Evolutionary conservation across 2,888 invertebrate genomes (phyloP).

Genomic region (Schrankia costaestrigalis): DNA sequence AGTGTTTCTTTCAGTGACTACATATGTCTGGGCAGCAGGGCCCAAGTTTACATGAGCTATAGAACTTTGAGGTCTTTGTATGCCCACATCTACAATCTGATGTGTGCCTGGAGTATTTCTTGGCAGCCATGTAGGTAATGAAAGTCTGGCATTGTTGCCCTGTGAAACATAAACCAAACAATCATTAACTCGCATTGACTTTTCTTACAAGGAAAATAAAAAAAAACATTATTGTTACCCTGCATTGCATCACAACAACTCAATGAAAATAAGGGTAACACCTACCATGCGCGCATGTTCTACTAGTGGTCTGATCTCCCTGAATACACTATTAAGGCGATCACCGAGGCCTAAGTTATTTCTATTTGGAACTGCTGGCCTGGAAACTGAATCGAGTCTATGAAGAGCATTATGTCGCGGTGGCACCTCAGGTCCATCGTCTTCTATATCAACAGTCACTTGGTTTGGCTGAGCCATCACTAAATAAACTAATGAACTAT

Average conservation of each 20-base stretch:
- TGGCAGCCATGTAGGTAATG: constrained; percentile 70
- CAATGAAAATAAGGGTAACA: constrained; percentile 6
- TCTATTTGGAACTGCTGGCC: constrained; percentile 51
- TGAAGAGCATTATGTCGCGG: constrained; percentile 53
- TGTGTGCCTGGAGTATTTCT: constrained; percentile 61
- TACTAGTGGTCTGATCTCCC: constrained; percentile 84
- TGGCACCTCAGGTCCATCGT: constrained; percentile 52
- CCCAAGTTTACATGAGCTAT: constrained; percentile 65
- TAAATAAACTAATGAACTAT: constrained; percentile 23
- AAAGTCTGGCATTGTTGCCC: constrained; percentile 69
- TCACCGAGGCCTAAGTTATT: constrained; percentile 67
- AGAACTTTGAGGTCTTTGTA: constrained; percentile 67
- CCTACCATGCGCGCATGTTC: constrained; percentile 81
- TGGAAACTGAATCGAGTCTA: constrained; percentile 58
- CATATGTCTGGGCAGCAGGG: constrained; percentile 53
- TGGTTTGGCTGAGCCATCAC: constrained; percentile 68
- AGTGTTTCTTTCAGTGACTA: constrained; percentile 55
- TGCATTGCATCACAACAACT: constrained; percentile 29
- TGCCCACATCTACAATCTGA: constrained; percentile 48
- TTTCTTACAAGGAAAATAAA: no score
- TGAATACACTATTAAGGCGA: constrained; percentile 72
- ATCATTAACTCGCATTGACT: not conserved
- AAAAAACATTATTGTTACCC: no score
- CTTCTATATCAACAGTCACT: constrained; percentile 68
- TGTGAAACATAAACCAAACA: constrained; percentile 29